Conservation (phyloP, 1,140 invertebrate genomes). For the Psix sp. region DNA sequence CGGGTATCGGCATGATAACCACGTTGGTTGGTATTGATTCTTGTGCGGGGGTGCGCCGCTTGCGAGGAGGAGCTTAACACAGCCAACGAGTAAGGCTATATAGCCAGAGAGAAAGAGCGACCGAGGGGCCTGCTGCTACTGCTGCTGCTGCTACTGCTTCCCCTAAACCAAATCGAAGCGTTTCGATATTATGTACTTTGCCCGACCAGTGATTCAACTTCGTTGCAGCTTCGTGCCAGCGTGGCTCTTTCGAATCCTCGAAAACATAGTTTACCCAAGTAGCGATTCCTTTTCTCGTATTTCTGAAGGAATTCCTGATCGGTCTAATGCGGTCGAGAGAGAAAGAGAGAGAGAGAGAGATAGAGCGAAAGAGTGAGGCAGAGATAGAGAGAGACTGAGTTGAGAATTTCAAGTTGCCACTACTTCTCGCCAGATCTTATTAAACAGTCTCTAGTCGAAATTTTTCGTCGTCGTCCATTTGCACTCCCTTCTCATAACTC, state of each 20-base stretch:
- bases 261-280: conserved; percentile 50
- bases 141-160: conserved; percentile 11
- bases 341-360: neutral
- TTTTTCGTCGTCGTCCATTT: no score
- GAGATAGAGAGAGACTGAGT: neutral
- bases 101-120: conserved; percentile 31
- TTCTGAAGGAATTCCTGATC: conserved; percentile 48
- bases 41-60: conserved; percentile 47
- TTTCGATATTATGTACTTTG: conserved; percentile 54
- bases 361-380: neutral
- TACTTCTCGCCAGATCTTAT: no score
- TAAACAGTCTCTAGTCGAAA: no score
- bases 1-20: conserved; percentile 55
- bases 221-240: conserved; percentile 2
- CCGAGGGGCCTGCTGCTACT: conserved; percentile 26
- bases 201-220: conserved; percentile 37
- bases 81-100: conserved; percentile 41
- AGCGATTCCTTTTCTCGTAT: conserved; percentile 36
- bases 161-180: conserved; percentile 56
- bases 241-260: conserved; percentile 46
- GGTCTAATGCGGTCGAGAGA: neutral
- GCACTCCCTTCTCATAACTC: neutral
- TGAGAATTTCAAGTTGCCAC: no score
- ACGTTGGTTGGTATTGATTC: conserved; percentile 49
- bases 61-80: conserved; percentile 51